phyloP scores from a whole-genome alignment of 2,888 invertebrate genomes.

The Notodromas monacha region DNA sequence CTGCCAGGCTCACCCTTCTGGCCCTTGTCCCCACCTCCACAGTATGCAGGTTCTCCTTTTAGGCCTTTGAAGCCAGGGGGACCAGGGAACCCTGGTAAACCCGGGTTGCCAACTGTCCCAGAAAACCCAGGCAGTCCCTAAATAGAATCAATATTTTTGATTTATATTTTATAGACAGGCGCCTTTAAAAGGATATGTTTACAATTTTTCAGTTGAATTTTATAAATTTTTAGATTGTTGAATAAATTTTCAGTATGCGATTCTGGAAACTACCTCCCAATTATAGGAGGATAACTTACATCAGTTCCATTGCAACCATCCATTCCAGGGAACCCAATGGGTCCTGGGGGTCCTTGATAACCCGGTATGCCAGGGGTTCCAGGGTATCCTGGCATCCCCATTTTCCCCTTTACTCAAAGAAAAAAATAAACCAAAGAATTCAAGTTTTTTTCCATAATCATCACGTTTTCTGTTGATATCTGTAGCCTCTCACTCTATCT shows the following conservation, averaged over 20 bases:
- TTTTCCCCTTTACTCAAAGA: slow-evolving; percentile 26
- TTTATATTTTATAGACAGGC: no score
- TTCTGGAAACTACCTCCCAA: no score
- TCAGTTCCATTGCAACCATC: slow-evolving; percentile 91
- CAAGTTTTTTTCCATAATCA: neutral
- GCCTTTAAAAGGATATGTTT: no score
- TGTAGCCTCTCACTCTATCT: slow-evolving; percentile 24
- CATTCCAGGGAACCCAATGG: slow-evolving; percentile 44
- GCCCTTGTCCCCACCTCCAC: slow-evolving; percentile 24
- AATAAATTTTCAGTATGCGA: no score
- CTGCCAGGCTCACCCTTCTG: slow-evolving; percentile 53
- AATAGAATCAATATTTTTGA: no score
- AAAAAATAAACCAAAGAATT: neutral
- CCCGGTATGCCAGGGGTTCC: slow-evolving; percentile 41
- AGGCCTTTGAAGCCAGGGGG: slow-evolving; percentile 29
- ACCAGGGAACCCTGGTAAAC: slow-evolving; percentile 30
- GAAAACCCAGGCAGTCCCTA: slow-evolving; percentile 10
- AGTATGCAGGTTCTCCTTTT: slow-evolving; percentile 37
- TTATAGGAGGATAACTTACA: slow-evolving; percentile 32
- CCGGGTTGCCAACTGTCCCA: slow-evolving; percentile 19
- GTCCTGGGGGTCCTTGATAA: slow-evolving; percentile 29
- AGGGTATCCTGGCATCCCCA: slow-evolving; percentile 55
- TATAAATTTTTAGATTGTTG: no score
- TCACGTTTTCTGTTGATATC: neutral
- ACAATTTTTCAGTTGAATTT: no score